phyloP scores from a whole-genome alignment of 2,113 vertebrate species.

The Tachysurus vachellii region DNA sequence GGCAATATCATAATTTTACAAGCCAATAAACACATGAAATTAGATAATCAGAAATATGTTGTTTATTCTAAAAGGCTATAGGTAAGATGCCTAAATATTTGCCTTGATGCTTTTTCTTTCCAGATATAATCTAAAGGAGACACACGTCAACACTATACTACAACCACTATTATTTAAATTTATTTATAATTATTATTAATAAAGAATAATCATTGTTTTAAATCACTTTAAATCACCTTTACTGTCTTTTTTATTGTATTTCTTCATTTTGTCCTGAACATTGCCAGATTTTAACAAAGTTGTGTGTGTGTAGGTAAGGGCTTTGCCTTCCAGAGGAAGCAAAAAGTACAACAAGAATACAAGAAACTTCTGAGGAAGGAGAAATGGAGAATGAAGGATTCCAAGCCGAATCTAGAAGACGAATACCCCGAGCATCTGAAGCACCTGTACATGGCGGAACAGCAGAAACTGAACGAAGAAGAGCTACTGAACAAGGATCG shows the following conservation, averaged over 20 bases:
- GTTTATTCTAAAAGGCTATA: neutral
- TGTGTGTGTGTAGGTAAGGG: constrained; percentile 76
- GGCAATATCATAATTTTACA: neutral
- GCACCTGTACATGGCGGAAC: constrained; percentile 91
- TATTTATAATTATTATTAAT: neutral
- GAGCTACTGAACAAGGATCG: constrained; percentile 59
- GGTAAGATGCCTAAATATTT: neutral
- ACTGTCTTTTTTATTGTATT: neutral
- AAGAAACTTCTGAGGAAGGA: constrained; percentile 80
- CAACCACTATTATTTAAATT: neutral
- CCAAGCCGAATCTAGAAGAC: constrained; percentile 70
- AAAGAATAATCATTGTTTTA: neutral
- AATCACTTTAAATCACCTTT: neutral
- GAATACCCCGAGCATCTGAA: constrained; percentile 90
- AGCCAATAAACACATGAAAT: neutral
- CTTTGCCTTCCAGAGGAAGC: constrained; percentile 87
- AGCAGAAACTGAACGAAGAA: constrained; percentile 78
- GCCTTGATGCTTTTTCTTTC: neutral
- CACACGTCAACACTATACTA: neutral
- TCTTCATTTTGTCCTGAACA: neutral
- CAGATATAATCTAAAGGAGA: neutral
- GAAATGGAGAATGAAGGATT: constrained; percentile 54
- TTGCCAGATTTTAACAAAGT: neutral
- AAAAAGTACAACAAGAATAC: constrained; percentile 83
- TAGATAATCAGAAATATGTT: neutral